phyloP scores from a whole-genome alignment of 2,888 invertebrate genomes.

The Amphipoea oculea region DNA sequence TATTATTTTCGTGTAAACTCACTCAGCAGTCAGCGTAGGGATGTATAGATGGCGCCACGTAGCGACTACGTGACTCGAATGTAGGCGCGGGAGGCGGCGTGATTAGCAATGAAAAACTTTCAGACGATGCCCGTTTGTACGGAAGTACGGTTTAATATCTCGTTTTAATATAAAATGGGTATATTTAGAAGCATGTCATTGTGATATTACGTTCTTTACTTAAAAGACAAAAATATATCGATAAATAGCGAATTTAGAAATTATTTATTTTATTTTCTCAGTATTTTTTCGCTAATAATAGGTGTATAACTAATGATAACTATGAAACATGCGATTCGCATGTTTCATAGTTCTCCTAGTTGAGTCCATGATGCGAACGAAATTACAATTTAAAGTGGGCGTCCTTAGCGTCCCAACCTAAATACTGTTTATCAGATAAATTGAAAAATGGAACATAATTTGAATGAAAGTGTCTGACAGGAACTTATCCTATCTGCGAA shows the following conservation, averaged over 20 bases:
- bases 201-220: not conserved
- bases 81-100: slow-evolving; percentile 58
- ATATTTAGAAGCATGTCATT: slow-evolving; percentile 11
- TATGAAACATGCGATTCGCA: too few relatives aligned
- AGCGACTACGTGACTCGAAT: slow-evolving; percentile 75
- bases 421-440: not conserved
- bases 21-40: slow-evolving; percentile 19
- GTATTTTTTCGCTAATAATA: too few relatives aligned
- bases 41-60: slow-evolving; percentile 64
- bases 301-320: too few relatives aligned
- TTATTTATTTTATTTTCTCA: too few relatives aligned
- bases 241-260: not conserved
- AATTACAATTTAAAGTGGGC: not conserved
- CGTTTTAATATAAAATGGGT: slow-evolving; percentile 35
- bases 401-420: not conserved
- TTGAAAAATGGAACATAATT: not conserved
- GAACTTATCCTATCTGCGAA: not conserved
- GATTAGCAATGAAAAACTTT: slow-evolving; percentile 74
- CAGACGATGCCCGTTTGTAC: slow-evolving; percentile 37
- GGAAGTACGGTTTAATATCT: slow-evolving; percentile 39
- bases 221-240: not conserved
- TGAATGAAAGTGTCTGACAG: not conserved
- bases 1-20: slow-evolving; percentile 57
- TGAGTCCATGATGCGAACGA: too few relatives aligned
- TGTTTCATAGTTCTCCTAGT: too few relatives aligned